These are phyloP conservation scores for Lutjanus campechanus DNA, from an alignment of 2,797 vertebrate species.

Conservation along the genomic window DNA sequence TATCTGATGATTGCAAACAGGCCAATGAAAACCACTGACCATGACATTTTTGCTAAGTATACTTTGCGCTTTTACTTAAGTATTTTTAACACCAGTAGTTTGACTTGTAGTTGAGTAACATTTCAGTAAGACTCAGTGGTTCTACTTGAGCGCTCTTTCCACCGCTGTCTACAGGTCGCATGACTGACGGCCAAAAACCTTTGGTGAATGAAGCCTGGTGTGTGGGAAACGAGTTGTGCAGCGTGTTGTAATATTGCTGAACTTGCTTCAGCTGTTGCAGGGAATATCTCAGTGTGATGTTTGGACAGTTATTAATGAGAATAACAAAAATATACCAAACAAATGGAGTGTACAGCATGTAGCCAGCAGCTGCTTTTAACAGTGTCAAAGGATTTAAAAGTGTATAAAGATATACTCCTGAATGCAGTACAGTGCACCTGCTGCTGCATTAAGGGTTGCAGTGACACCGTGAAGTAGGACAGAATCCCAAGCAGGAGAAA, in stretches of 20 bases:
- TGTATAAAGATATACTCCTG: not conserved
- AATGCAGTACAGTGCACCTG: conserved; percentile 25
- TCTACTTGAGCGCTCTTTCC: no score
- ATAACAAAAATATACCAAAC: not conserved
- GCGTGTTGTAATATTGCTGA: no score
- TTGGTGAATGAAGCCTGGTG: not conserved
- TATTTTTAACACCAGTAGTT: no score
- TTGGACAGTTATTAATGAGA: not conserved
- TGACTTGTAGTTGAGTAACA: no score
- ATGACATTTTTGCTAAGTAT: no score
- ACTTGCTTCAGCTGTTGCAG: not conserved
- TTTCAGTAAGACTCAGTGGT: no score
- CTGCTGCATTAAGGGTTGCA: conserved; percentile 5
- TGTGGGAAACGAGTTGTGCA: not conserved
- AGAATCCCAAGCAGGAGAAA: conserved; percentile 57
- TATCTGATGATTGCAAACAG: no score
- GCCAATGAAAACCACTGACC: no score
- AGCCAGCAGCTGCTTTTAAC: not conserved
- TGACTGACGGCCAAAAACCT: not conserved
- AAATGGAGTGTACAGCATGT: not conserved
- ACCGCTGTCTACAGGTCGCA: not conserved
- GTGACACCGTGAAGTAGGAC: conserved; percentile 50
- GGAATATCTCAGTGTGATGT: not conserved
- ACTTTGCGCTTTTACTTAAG: no score
- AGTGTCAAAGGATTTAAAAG: not conserved